Evolutionary conservation across 2,888 invertebrate genomes (phyloP), one percentile per base, ranked within the genome.

Genomic region (Volucella inflata): DNA sequence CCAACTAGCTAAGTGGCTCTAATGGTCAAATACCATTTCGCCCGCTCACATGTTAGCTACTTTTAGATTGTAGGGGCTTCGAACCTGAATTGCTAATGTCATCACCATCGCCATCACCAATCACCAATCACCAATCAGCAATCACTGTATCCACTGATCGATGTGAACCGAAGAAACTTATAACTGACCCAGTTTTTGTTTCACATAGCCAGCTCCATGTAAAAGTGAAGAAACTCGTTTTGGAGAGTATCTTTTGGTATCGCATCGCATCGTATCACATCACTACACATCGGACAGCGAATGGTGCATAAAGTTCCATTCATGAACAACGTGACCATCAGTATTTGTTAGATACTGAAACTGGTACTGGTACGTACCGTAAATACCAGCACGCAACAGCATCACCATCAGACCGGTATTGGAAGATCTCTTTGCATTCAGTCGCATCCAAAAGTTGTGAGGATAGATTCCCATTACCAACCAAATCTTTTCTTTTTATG

Each of bases 191-290:
- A 74, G 64, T 64, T 74, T 64, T n/a, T 12, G 4, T 38, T 44
- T 12, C 44, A 11, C 1, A 6, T 4, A 30, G 30, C 8, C 36
- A 38, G 77, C 53, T 71, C 16, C 10, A 50, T 36, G 40, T 76
- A 81, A 70, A 81, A 71, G 59, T 50, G 53, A 77, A 46, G 42
- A 82, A 82, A 82, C 82, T 14, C 40, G 82, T 82, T 82, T 75
- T 36, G 44, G 55, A 68, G 64, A 64, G 30, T 44, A 57, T 30
- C 21, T 21, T 21, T 21, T 21, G 21, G 21, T 21, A 21, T 21
- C 21, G 21, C 21, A 21, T 4, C 53, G 36, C 38, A 36, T 4
- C 53, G 36, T 30, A 36, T 11, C 36, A 2, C 46, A 21, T 8
- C 14, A 8, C 9, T n/a, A 8, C 3, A 8, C 16, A 38, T 10